These are phyloP conservation scores for Brachionus plicatilis DNA, from an alignment of 1,140 invertebrate species.

Conservation along the genomic window DNA sequence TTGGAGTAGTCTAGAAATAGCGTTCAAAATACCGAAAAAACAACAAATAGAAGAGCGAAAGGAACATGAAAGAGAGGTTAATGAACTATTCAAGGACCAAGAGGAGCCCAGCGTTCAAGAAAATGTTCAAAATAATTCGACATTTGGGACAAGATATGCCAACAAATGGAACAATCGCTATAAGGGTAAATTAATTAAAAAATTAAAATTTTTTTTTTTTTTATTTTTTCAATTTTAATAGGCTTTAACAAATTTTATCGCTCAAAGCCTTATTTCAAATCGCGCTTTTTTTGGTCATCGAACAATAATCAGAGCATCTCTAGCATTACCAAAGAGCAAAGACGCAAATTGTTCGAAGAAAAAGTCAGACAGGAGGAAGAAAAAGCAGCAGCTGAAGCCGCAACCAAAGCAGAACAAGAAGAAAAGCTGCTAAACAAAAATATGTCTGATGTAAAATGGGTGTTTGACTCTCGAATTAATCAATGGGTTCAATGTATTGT, in stretches of 20 bases:
- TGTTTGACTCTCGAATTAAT: neutral
- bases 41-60: slow-evolving; percentile 66
- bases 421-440: neutral
- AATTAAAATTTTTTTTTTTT: neutral
- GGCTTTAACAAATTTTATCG: neutral
- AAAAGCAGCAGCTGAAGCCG: neutral
- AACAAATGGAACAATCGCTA: slow-evolving; percentile 6
- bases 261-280: neutral
- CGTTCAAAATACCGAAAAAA: slow-evolving; percentile 89
- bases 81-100: neutral
- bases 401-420: neutral
- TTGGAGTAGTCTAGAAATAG: slow-evolving; percentile 59
- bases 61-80: slow-evolving; percentile 51
- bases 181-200: neutral
- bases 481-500: slow-evolving; percentile 11
- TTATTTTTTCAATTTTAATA: neutral
- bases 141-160: neutral
- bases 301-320: neutral
- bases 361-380: slow-evolving; percentile 12
- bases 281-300: neutral
- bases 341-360: slow-evolving; percentile 23
- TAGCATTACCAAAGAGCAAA: slow-evolving; percentile 3
- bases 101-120: neutral
- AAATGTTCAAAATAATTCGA: neutral
- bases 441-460: neutral